phyloP scores from a whole-genome alignment of 2,888 invertebrate species.

The Drosophila kokeensis region DNA sequence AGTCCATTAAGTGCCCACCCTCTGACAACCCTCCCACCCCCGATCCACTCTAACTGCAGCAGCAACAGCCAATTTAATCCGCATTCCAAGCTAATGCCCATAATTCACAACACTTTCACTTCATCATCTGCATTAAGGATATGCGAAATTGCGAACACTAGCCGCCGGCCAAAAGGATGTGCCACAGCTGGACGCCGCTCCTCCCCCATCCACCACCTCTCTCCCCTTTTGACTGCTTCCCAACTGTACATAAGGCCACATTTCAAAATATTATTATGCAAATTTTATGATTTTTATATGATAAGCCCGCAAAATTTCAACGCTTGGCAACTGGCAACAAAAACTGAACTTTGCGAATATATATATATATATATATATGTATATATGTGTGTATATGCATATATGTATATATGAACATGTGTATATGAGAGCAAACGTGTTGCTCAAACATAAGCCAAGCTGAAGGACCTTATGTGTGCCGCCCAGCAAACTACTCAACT shows the following conservation, averaged over 20 bases:
- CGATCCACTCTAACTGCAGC: not conserved
- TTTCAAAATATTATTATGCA: constrained; percentile 81
- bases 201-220: not conserved
- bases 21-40: not conserved
- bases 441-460: constrained; percentile 34
- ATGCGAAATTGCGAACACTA: constrained; percentile 38
- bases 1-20: constrained; percentile 29
- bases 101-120: constrained; percentile 80
- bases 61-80: constrained; percentile 40
- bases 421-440: constrained; percentile 29
- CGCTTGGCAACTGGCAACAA: constrained; percentile 50
- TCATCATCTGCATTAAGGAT: constrained; percentile 65
- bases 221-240: not conserved
- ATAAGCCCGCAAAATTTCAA: constrained; percentile 77
- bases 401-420: constrained; percentile 32
- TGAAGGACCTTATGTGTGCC: constrained; percentile 34
- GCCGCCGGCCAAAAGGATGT: constrained; percentile 47
- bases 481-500: constrained; percentile 45
- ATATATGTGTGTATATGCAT: constrained; percentile 18
- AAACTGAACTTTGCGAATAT: not conserved
- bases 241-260: constrained; percentile 36
- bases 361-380: constrained; percentile 28
- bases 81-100: constrained; percentile 58
- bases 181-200: constrained; percentile 51
- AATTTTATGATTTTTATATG: constrained; percentile 81